phyloP scores from a whole-genome alignment of 2,888 invertebrate species.

The Drosophila meridiana region DNA sequence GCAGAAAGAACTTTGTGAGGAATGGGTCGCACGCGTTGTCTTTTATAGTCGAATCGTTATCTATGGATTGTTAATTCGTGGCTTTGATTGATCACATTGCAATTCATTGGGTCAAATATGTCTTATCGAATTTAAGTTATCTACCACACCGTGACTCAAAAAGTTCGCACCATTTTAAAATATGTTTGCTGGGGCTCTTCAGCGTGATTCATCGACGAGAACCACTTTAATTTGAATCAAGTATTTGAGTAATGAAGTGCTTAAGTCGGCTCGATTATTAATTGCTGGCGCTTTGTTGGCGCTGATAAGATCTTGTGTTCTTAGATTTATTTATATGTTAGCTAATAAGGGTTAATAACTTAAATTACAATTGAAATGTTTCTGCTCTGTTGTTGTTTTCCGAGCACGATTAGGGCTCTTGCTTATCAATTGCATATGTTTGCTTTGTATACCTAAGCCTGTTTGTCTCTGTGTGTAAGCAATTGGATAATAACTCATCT shows the following conservation, averaged over 20 bases:
- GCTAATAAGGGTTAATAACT: neutral
- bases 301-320: neutral
- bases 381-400: conserved; percentile 4
- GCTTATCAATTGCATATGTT: neutral
- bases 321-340: neutral
- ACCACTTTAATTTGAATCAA: neutral
- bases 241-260: conserved; percentile 3
- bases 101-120: neutral
- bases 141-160: neutral
- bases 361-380: too few relatives aligned
- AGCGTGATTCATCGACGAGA: neutral
- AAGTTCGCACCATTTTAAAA: neutral
- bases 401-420: neutral
- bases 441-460: neutral
- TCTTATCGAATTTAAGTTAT: neutral
- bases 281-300: neutral
- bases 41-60: conserved; percentile 12
- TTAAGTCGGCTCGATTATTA: neutral
- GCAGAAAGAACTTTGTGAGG: neutral
- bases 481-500: conserved; percentile 34
- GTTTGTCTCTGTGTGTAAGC: neutral
- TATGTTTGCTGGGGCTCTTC: neutral
- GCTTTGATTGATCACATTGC: conserved; percentile 14
- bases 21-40: neutral
- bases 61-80: neutral